phyloP scores from a whole-genome alignment of 2,888 invertebrate genomes.

The Epinotia bilunana region DNA sequence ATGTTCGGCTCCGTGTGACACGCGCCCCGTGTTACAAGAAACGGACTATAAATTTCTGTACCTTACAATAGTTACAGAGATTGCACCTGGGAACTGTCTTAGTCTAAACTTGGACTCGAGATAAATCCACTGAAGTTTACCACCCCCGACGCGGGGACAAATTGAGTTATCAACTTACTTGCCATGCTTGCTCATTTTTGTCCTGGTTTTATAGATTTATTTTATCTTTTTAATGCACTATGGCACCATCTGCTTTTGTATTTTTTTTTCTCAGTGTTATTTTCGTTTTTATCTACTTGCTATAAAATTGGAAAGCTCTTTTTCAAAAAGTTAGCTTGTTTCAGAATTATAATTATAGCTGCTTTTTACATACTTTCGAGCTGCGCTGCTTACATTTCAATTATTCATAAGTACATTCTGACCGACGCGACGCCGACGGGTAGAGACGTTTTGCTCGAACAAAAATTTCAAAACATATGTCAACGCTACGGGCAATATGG shows the following conservation, averaged over 20 bases:
- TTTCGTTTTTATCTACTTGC: background rate
- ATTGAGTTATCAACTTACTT: constrained; percentile 68
- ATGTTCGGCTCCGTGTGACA: constrained; percentile 56
- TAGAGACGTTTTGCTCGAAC: background rate
- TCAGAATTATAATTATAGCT: no score
- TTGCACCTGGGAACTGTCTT: constrained; percentile 78
- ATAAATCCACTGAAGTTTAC: constrained; percentile 68
- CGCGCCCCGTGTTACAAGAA: constrained; percentile 54
- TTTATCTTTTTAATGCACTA: constrained; percentile 20
- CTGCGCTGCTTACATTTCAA: no score
- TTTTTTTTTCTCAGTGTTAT: background rate
- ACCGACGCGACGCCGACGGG: background rate
- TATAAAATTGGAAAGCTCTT: background rate
- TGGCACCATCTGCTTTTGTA: background rate
- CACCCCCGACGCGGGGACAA: constrained; percentile 60
- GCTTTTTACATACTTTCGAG: no score
- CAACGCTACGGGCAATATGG: constrained; percentile 19
- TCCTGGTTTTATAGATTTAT: constrained; percentile 22
- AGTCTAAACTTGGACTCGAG: constrained; percentile 68
- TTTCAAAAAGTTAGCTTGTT: no score
- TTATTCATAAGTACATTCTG: no score
- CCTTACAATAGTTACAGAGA: constrained; percentile 78
- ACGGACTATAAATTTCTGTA: constrained; percentile 74
- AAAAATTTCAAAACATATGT: background rate
- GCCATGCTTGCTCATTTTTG: constrained; percentile 42